A percentile compares a stretch with the other conserved stretches of the same genome.
phyloP scores from a whole-genome alignment of 1,140 invertebrate species.

The Drosophila navojoa region DNA sequence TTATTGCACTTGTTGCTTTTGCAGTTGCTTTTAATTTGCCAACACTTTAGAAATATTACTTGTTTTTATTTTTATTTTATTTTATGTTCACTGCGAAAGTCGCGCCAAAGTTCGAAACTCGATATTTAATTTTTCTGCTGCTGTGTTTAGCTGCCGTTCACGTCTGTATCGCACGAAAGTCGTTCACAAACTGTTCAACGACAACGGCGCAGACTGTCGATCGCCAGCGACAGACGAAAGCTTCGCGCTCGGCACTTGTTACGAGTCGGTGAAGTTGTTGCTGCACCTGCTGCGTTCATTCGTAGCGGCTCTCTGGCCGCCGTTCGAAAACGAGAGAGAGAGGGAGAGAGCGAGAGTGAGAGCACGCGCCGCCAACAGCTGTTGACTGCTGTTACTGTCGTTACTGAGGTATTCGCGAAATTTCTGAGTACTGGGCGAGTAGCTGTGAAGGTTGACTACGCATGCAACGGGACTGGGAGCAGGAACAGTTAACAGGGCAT shows the following conservation, averaged over 20 bases:
- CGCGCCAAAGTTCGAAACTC: conserved; percentile 56
- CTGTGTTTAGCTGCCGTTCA: conserved; percentile 41
- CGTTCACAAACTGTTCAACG: conserved; percentile 67
- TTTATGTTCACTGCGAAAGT: conserved; percentile 30
- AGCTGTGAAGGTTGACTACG: neutral
- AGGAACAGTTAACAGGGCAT: conserved; percentile 19
- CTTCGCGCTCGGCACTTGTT: conserved; percentile 51
- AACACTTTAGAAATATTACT: conserved; percentile 58
- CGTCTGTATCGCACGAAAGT: conserved; percentile 77
- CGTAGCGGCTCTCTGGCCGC: conserved; percentile 1
- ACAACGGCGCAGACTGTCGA: conserved; percentile 16
- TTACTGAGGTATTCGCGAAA: conserved; percentile 39
- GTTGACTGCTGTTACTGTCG: conserved; percentile 26
- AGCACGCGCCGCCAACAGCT: conserved; percentile 32
- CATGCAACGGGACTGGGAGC: conserved; percentile 34
- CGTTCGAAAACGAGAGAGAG: too few relatives aligned
- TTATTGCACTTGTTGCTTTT: conserved; percentile 30
- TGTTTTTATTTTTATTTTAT: conserved; percentile 33
- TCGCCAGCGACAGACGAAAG: conserved; percentile 47
- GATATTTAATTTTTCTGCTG: conserved; percentile 29
- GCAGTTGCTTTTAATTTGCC: conserved; percentile 58
- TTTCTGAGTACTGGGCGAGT: conserved; percentile 19
- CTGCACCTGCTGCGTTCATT: conserved; percentile 43
- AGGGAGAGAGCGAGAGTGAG: conserved; percentile 12
- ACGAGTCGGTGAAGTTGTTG: conserved; percentile 47